phyloP scores from a whole-genome alignment of 2,888 invertebrate genomes.

The Imbricaverruca yamaguchii region DNA sequence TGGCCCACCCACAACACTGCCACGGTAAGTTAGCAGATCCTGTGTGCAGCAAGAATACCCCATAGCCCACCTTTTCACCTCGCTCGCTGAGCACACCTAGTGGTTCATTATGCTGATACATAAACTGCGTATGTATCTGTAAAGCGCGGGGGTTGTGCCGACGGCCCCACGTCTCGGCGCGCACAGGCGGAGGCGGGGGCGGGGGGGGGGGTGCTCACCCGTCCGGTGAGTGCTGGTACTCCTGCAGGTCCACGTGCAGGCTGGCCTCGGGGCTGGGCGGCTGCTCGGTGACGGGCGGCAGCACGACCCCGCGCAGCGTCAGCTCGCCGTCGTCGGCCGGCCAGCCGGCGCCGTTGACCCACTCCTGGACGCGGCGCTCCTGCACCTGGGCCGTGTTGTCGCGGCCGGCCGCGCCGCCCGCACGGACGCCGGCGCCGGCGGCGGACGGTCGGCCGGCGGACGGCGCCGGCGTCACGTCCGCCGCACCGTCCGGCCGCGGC shows the following conservation, averaged over 20 bases:
- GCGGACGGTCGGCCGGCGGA: background rate
- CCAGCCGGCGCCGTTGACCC: background rate
- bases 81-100: too few relatives aligned
- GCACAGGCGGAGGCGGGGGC: too few relatives aligned
- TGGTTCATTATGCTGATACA: too few relatives aligned
- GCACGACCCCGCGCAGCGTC: constrained; percentile 34
- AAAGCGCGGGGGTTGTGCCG: too few relatives aligned
- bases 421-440: background rate
- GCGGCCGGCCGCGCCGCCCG: background rate
- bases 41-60: too few relatives aligned
- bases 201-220: background rate
- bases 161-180: too few relatives aligned
- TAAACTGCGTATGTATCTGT: too few relatives aligned
- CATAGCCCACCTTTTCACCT: too few relatives aligned
- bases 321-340: constrained; percentile 32
- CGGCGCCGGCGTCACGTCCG: background rate
- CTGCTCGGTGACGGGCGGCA: constrained; percentile 33
- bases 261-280: constrained; percentile 43
- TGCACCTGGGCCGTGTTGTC: constrained; percentile 8
- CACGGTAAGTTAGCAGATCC: too few relatives aligned
- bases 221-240: constrained; percentile 40
- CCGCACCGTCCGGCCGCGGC: background rate
- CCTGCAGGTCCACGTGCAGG: constrained; percentile 49
- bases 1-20: too few relatives aligned
- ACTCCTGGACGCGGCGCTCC: constrained; percentile 7